Evolutionary conservation across 2,797 vertebrate genomes (phyloP), one percentile per base, ranked within the genome.

Genomic region (Manis javanica): DNA sequence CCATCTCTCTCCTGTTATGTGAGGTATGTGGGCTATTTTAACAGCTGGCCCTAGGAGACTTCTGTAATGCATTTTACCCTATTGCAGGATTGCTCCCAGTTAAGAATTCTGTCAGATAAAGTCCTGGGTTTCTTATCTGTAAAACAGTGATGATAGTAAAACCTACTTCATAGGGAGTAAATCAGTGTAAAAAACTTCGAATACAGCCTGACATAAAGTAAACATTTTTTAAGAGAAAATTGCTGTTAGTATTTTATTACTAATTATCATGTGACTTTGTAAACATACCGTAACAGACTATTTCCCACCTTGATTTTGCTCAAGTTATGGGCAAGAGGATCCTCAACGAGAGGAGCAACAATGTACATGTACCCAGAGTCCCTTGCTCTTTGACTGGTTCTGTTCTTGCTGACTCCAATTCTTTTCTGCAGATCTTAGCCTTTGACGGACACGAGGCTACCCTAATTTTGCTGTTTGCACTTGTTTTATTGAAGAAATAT

Each of bases 61-160:
- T 71, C 39, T 59, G 49, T 4, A 42, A 16, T 24, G 8, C 55
- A 42, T 85, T 16, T 53, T 34, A 69, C 8, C 46, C 21, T 26
- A 19, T 71, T 42, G n/a, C 1, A 29, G 34, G 49, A 81, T 42
- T 49, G 16, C 18, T 75, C 79, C 59, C 29, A 34, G 66, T 26
- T 74, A 93, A 78, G 51, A 83, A 61, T 7, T 19, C 83, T 72
- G 31, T 81, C 68, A 61, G 57, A 82, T 49, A 46, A 88, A 81
- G 10, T 72, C 66, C 39, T 39, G 1, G 13, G 6, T 66, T 77
- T 57, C 78, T 78, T 53, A 74, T 57, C 78, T 78, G 72, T 59
- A 87, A 88, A 89, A 77, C 53, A 31, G 71, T 63, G 42, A 77
- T 37, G 87, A 75, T 84, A 82, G 14, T 87, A 84, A 97, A 94